phyloP scores from a whole-genome alignment of 2,888 invertebrate genomes.

The Ormyrus labotus region DNA sequence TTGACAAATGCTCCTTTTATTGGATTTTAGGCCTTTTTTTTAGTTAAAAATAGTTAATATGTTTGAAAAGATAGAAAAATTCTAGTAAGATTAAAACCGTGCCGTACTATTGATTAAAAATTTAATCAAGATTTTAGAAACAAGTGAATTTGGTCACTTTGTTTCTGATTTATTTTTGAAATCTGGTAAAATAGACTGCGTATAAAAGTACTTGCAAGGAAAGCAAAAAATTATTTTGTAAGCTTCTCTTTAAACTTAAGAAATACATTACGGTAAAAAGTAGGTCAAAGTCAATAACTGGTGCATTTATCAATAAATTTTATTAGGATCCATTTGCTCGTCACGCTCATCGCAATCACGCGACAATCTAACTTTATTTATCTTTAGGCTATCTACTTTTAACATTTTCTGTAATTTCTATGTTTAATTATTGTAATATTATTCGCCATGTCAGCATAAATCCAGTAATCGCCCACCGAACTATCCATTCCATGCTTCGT shows the following conservation, averaged over 20 bases:
- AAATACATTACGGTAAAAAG: background rate
- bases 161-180: too few relatives aligned
- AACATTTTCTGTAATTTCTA: background rate
- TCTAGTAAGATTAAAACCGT: too few relatives aligned
- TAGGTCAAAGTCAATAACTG: conserved; percentile 45
- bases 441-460: conserved; percentile 6
- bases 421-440: conserved; percentile 12
- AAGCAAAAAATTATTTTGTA: too few relatives aligned
- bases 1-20: conserved; percentile 9
- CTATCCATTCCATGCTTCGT: conserved; percentile 15
- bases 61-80: background rate
- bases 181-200: too few relatives aligned
- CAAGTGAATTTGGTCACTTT: too few relatives aligned
- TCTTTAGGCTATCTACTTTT: conserved; percentile 11
- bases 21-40: too few relatives aligned
- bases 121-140: too few relatives aligned
- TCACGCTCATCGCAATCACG: conserved; percentile 38
- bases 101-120: too few relatives aligned
- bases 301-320: conserved; percentile 37
- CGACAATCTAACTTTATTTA: conserved; percentile 31
- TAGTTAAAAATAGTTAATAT: background rate
- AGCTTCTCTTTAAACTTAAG: too few relatives aligned
- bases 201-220: too few relatives aligned
- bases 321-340: conserved; percentile 39
- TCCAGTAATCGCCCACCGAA: conserved; percentile 11